Evolutionary conservation across 1,140 invertebrate genomes (phyloP), one percentile per base, ranked within the genome.

Genomic region (Homarus americanus): DNA sequence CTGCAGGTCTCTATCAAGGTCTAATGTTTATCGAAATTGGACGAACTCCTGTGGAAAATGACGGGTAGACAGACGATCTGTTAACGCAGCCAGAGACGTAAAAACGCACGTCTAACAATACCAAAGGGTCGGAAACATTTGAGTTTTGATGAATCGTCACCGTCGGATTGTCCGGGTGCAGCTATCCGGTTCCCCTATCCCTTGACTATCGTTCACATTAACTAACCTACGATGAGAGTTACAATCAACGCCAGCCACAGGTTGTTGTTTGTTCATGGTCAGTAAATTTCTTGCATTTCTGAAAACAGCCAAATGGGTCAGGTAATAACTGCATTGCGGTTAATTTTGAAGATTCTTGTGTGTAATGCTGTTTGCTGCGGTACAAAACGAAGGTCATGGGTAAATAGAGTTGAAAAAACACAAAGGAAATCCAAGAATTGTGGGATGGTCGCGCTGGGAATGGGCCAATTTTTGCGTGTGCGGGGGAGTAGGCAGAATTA

Each of bases 51-150:
- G 3, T 53, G 79, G 41, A 40, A n/a, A 82, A 41, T 40, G 79
- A 3, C 24, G n/a, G 28, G 49, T 12, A 28, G 80, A 36, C 80
- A 82, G 80, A 28, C 49, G 80, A 44, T 82, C 80, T 82, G 80
- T 63, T 82, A 82, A 82, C 80, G 49, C 80, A n/a, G 53, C 80
- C 53, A 3, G 44, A 82, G 58, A 82, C 49, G 80, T 82, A 82
- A 82, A 82, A 82, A 82, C 80, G 80, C 49, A 24, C 28, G 44
- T 24, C 41, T 36, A 15, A 82, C 49, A 82, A 82, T 82, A 53
- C 49, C 41, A 38, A 82, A 82, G 49, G 49, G 53, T 49, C 41
- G 80, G 49, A 82, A 82, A 34, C 49, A 82, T 82, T 82, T 58
- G n/a, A 82, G n/a, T 82, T 82, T 63, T 58, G 80, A 82, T 82